phyloP scores from a whole-genome alignment of 2,888 invertebrate species.

The Macaria liturata region DNA sequence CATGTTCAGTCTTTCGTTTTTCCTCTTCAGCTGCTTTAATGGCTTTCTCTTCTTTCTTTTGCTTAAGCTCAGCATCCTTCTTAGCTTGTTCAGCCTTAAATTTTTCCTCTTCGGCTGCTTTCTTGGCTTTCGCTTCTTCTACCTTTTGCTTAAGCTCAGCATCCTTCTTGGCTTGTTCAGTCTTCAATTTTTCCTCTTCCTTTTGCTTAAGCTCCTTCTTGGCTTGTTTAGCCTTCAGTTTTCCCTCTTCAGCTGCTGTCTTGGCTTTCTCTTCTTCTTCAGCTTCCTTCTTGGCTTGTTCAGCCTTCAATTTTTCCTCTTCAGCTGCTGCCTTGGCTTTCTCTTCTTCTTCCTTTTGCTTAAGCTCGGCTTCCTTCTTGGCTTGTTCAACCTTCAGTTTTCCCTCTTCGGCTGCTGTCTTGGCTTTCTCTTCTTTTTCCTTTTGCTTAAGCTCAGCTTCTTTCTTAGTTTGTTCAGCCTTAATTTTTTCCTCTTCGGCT shows the following conservation, averaged over 20 bases:
- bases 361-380: not conserved
- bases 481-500: slow-evolving; percentile 24
- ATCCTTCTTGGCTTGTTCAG: not conserved
- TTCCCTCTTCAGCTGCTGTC: slow-evolving; percentile 20
- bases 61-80: slow-evolving; percentile 11
- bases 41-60: slow-evolving; percentile 19
- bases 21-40: slow-evolving; percentile 21
- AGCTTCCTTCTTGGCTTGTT: slow-evolving; percentile 8
- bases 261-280: not conserved
- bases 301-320: slow-evolving; percentile 25
- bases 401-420: not conserved
- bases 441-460: slow-evolving; percentile 20
- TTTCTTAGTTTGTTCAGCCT: slow-evolving; percentile 5
- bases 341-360: slow-evolving; percentile 1
- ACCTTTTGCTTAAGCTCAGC: not conserved
- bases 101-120: slow-evolving; percentile 1
- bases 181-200: not conserved
- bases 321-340: slow-evolving; percentile 1
- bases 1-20: slow-evolving; percentile 7
- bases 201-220: slow-evolving; percentile 1
- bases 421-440: slow-evolving; percentile 5
- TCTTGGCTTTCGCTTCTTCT: too few relatives aligned
- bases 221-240: slow-evolving; percentile 5
- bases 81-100: slow-evolving; percentile 26
- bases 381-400: not conserved